A percentile compares a stretch with the other conserved stretches of the same genome.
Conservation (phyloP, 2,797 vertebrate genomes). For the Rhyacichthys aspro region DNA sequence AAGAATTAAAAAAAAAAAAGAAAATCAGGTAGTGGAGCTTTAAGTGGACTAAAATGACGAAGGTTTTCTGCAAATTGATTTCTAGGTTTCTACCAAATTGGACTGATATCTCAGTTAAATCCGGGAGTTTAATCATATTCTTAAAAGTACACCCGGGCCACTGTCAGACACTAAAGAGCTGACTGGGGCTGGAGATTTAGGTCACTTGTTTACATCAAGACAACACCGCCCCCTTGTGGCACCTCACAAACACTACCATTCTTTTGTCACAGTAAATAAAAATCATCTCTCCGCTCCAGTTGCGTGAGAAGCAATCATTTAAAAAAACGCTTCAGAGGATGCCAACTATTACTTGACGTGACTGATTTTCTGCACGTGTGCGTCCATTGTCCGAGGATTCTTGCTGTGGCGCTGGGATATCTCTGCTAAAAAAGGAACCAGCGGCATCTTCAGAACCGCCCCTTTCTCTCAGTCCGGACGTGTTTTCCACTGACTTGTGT, state of each 20-base stretch:
- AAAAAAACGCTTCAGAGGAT: conserved; percentile 1
- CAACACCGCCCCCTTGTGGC: conserved; percentile 19
- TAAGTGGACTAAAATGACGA: too few species aligned
- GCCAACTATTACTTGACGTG: background rate
- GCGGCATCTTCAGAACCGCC: conserved; percentile 19
- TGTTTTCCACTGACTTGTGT: conserved; percentile 5
- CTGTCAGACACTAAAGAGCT: too few species aligned
- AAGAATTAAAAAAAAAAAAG: too few species aligned
- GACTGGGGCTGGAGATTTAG: background rate
- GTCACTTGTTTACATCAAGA: background rate
- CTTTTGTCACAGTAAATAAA: conserved; percentile 15
- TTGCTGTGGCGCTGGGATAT: background rate
- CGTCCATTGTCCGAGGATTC: background rate
- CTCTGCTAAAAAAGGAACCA: background rate
- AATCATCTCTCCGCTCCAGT: conserved; percentile 4
- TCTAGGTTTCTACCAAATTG: too few species aligned
- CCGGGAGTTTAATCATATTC: too few species aligned
- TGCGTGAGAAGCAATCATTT: conserved; percentile 4
- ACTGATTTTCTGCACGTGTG: conserved; percentile 6
- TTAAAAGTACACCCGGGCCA: too few species aligned
- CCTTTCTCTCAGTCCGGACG: conserved; percentile 5
- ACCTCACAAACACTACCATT: background rate
- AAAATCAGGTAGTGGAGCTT: too few species aligned
- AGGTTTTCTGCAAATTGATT: too few species aligned
- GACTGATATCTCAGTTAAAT: too few species aligned